phyloP scores from a whole-genome alignment of 30 jellyfish, hydroid and myxozoan species.

The Aurelia sp. region DNA sequence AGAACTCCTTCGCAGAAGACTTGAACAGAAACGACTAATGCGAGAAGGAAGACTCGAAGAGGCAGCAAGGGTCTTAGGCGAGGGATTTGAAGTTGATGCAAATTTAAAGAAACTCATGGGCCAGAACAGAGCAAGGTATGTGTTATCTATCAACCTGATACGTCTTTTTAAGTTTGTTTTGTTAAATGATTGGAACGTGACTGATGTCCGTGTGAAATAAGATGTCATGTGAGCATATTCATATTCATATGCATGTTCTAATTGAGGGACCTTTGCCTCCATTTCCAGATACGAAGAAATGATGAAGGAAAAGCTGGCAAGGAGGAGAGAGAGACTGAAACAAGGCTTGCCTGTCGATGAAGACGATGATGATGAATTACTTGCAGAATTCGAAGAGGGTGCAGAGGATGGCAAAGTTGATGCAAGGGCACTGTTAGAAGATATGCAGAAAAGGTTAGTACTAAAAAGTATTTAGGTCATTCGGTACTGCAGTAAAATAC shows the following conservation, averaged over 20 bases:
- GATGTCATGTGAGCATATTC: no score
- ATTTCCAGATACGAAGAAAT: conserved; percentile 74
- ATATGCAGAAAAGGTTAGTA: conserved; percentile 81
- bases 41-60: conserved; percentile 95
- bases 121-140: conserved; percentile 80
- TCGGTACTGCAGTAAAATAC: no score
- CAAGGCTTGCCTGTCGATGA: conserved; percentile 86
- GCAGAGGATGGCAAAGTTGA: conserved; percentile 64
- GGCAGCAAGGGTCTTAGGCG: conserved; percentile 97
- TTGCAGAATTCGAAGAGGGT: conserved; percentile 66
- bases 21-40: conserved; percentile 82
- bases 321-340: conserved; percentile 68
- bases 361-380: conserved; percentile 40
- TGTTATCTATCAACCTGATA: neutral
- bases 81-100: conserved; percentile 88
- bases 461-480: no score
- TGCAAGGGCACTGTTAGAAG: conserved; percentile 78
- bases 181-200: no score
- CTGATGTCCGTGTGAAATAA: no score
- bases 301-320: conserved; percentile 80
- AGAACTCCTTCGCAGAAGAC: conserved; percentile 72
- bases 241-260: no score
- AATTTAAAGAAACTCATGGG: conserved; percentile 92
- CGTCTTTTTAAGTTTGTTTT: no score
- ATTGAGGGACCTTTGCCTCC: no score